phyloP scores from a whole-genome alignment of 2,888 invertebrate species.

The Leptogaster cylindrica region DNA sequence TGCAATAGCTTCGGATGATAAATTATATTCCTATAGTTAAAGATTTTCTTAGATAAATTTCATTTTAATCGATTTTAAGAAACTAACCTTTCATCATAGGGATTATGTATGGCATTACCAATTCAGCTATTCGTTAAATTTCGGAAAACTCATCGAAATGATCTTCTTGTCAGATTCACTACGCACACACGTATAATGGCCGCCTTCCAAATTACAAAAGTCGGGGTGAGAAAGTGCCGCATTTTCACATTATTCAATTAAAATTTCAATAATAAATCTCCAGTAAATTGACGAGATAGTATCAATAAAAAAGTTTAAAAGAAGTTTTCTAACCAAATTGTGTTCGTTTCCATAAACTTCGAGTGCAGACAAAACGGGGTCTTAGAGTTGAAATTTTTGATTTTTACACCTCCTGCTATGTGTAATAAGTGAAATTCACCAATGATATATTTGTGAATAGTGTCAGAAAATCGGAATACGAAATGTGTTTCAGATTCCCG shows the following conservation, averaged over 20 bases:
- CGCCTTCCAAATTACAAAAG: conserved; percentile 49
- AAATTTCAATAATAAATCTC: background rate
- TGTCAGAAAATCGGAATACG: no score
- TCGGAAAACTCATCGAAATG: background rate
- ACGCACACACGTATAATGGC: conserved; percentile 48
- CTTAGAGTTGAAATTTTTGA: background rate
- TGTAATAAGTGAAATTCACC: no score
- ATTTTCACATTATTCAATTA: conserved; percentile 28
- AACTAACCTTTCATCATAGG: no score
- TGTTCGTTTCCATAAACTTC: background rate
- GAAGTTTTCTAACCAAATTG: background rate
- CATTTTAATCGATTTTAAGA: no score
- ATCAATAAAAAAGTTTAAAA: background rate
- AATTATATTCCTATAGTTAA: background rate
- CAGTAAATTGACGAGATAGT: conserved; percentile 2
- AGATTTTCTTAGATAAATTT: no score
- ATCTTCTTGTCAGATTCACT: conserved; percentile 9
- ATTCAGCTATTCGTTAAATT: no score
- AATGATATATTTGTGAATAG: no score
- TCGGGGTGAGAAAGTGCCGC: conserved; percentile 48
- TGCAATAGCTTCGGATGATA: background rate
- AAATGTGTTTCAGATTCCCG: background rate
- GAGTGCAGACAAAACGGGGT: conserved; percentile 20
- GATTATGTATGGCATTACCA: no score
- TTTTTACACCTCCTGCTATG: background rate